phyloP scores from a whole-genome alignment of 2,888 invertebrate genomes.

The Opisthograptis luteolata region DNA sequence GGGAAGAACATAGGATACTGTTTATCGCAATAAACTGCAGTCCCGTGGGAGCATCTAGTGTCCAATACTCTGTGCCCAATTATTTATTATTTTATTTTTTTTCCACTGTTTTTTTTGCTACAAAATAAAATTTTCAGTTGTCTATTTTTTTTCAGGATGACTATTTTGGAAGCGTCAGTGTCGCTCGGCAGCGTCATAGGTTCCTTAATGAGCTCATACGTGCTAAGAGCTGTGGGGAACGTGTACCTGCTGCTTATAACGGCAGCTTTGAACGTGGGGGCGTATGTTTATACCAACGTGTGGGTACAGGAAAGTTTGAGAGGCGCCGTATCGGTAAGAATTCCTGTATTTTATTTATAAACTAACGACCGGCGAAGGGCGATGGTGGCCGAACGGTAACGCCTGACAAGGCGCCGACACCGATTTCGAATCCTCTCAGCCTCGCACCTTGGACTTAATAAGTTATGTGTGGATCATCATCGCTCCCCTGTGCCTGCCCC shows the following conservation, averaged over 20 bases:
- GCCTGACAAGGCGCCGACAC: too few species aligned
- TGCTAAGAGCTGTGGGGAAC: constrained; percentile 82
- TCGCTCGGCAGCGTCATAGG: constrained; percentile 86
- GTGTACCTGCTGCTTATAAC: constrained; percentile 77
- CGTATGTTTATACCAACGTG: constrained; percentile 74
- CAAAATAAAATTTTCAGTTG: too few species aligned
- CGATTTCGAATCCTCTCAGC: too few species aligned
- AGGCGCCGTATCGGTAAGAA: constrained; percentile 63
- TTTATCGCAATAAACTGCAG: too few species aligned
- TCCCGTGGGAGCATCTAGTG: too few species aligned
- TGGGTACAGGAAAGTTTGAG: constrained; percentile 81
- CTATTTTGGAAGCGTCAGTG: constrained; percentile 84
- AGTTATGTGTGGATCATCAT: too few species aligned
- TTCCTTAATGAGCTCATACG: constrained; percentile 83
- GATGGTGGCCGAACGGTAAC: neutral
- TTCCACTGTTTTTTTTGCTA: too few species aligned
- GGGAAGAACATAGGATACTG: too few species aligned
- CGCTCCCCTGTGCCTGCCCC: too few species aligned
- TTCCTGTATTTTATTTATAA: neutral
- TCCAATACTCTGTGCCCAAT: too few species aligned
- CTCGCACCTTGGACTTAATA: too few species aligned
- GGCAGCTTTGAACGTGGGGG: constrained; percentile 65
- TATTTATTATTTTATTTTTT: too few species aligned
- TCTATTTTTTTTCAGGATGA: constrained; percentile 81
- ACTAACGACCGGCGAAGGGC: neutral